phyloP scores from a whole-genome alignment of 2,888 invertebrate species.

The Drosophila melanosoma region DNA sequence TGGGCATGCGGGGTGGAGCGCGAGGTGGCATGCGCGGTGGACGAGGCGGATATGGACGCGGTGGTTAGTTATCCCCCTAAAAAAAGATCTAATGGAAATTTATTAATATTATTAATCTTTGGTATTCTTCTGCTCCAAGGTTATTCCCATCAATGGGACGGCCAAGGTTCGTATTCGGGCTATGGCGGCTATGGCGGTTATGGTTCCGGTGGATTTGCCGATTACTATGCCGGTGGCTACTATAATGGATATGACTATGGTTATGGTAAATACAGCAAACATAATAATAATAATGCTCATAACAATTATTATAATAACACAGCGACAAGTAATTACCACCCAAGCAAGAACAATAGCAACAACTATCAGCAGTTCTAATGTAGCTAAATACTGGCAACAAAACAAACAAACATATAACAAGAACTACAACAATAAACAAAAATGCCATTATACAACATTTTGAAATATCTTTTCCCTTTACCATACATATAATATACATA shows the following conservation, averaged over 20 bases:
- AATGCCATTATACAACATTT: slow-evolving; percentile 51
- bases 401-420: slow-evolving; percentile 56
- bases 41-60: slow-evolving; percentile 86
- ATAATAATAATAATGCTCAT: slow-evolving; percentile 84
- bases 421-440: slow-evolving; percentile 53
- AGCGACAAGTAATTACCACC: slow-evolving; percentile 82
- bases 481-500: slow-evolving; percentile 47
- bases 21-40: slow-evolving; percentile 89
- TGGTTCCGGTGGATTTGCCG: slow-evolving; percentile 88
- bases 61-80: slow-evolving; percentile 73
- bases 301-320: slow-evolving; percentile 84
- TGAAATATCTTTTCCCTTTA: slow-evolving; percentile 56
- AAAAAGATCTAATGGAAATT: background rate
- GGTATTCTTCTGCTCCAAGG: slow-evolving; percentile 52
- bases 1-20: slow-evolving; percentile 87
- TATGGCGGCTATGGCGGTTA: slow-evolving; percentile 90
- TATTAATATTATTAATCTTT: slow-evolving; percentile 20
- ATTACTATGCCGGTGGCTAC: slow-evolving; percentile 88
- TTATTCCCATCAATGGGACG: slow-evolving; percentile 85
- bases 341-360: slow-evolving; percentile 84
- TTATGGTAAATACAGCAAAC: slow-evolving; percentile 85
- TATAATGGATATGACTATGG: slow-evolving; percentile 90
- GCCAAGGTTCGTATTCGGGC: slow-evolving; percentile 88
- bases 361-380: slow-evolving; percentile 82
- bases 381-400: slow-evolving; percentile 44